These are phyloP conservation scores for Tachyglossus aculeatus DNA, from an alignment of 2,797 vertebrate genomes.

Conservation along the genomic window DNA sequence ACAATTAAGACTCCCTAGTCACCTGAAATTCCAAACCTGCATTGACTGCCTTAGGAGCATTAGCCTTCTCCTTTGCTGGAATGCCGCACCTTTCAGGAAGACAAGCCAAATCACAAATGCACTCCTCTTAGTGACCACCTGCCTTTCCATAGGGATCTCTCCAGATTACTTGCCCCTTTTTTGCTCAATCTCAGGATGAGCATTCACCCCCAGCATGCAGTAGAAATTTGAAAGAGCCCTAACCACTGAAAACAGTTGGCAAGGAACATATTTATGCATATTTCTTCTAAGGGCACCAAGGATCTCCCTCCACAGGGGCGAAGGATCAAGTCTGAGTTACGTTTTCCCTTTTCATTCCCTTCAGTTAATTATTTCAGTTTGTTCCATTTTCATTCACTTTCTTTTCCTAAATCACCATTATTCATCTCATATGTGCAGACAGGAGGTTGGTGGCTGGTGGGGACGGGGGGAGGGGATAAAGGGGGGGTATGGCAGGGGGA, in stretches of 20 bases:
- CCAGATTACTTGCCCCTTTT: slow-evolving; percentile 64
- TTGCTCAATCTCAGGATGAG: slow-evolving; percentile 65
- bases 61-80: slow-evolving; percentile 13
- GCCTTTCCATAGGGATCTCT: slow-evolving; percentile 53
- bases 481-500: too few relatives aligned
- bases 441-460: slow-evolving; percentile 25
- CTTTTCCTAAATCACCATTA: slow-evolving; percentile 41
- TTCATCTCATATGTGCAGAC: slow-evolving; percentile 17
- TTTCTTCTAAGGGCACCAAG: slow-evolving; percentile 41
- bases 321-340: slow-evolving; percentile 29
- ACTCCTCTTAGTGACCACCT: slow-evolving; percentile 49
- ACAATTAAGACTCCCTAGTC: background rate
- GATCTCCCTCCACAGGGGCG: slow-evolving; percentile 44
- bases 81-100: slow-evolving; percentile 56
- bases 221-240: slow-evolving; percentile 44
- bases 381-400: slow-evolving; percentile 49
- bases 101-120: slow-evolving; percentile 40
- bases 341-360: slow-evolving; percentile 45
- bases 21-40: slow-evolving; percentile 39
- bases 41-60: slow-evolving; percentile 58
- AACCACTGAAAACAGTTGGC: slow-evolving; percentile 57
- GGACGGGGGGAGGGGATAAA: too few relatives aligned
- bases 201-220: slow-evolving; percentile 38
- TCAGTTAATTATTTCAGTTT: slow-evolving; percentile 55
- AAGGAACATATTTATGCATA: slow-evolving; percentile 49